Conservation (phyloP, 2,797 vertebrate genomes). For the Triplophysa yarkandensis region DNA sequence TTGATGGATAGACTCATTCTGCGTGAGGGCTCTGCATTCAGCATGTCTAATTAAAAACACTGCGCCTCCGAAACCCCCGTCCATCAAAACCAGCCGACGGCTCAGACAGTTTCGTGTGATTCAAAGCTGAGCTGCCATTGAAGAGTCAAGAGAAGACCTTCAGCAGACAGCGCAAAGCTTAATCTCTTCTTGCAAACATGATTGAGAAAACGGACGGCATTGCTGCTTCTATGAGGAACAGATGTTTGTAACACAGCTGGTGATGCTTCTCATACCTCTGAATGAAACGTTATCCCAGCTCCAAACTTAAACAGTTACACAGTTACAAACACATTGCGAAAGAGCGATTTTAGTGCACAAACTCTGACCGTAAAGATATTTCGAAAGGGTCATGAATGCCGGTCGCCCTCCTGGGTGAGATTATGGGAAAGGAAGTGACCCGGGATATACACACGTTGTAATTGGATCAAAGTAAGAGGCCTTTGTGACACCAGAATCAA, state of each 20-base stretch:
- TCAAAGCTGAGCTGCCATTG: constrained; percentile 50
- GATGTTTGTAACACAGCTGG: constrained; percentile 62
- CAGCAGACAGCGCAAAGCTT: constrained; percentile 58
- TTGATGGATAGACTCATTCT: constrained; percentile 50
- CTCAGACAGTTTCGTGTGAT: constrained; percentile 55
- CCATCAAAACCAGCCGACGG: constrained; percentile 49
- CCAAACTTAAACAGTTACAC: constrained; percentile 37
- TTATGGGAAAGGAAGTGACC: constrained; percentile 60
- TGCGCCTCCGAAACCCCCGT: constrained; percentile 48
- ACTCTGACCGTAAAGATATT: constrained; percentile 46
- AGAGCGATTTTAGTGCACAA: constrained; percentile 36
- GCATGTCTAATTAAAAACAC: constrained; percentile 59
- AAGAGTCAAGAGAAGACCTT: constrained; percentile 39
- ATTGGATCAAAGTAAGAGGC: constrained; percentile 55
- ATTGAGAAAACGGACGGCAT: constrained; percentile 63
- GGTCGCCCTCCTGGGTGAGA: constrained; percentile 39
- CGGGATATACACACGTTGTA: constrained; percentile 53
- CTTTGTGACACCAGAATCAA: constrained; percentile 56
- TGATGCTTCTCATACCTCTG: constrained; percentile 59
- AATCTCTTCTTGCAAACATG: constrained; percentile 61
- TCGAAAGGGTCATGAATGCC: constrained; percentile 42
- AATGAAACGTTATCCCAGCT: constrained; percentile 54
- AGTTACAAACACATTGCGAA: constrained; percentile 30
- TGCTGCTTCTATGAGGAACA: constrained; percentile 62
- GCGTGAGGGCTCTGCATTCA: constrained; percentile 28